Evolutionary conservation across 2,888 invertebrate genomes (phyloP).

Genomic region (Dicyrtoma fusca): DNA sequence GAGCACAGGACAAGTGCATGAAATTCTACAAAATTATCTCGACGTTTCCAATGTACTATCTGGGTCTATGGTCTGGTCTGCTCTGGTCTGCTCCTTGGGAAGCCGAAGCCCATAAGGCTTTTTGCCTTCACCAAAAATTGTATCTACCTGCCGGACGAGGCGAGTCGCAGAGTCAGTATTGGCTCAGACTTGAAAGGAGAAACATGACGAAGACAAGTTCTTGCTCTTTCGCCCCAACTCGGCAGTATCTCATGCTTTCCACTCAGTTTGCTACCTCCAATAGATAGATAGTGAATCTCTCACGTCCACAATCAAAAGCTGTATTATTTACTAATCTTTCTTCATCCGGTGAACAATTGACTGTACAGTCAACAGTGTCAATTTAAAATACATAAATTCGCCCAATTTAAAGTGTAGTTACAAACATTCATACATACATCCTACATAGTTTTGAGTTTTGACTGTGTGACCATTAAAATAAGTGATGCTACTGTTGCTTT

Average conservation of each 20-base stretch:
- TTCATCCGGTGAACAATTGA: neutral
- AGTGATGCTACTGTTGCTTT: no score
- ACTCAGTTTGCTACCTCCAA: constrained; percentile 11
- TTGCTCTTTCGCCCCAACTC: constrained; percentile 29
- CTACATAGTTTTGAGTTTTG: no score
- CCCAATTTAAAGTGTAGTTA: no score
- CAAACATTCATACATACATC: no score
- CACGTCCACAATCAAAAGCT: neutral
- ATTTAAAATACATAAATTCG: no score
- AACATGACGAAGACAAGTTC: constrained; percentile 35
- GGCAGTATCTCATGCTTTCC: constrained; percentile 35
- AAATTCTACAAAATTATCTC: no score
- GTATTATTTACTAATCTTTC: no score
- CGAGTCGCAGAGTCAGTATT: constrained; percentile 40
- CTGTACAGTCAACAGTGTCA: neutral
- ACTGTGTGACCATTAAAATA: no score
- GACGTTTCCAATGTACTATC: no score
- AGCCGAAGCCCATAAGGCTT: neutral
- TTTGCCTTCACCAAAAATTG: constrained; percentile 1
- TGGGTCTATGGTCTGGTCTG: no score
- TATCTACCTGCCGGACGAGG: neutral
- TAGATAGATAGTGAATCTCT: constrained; percentile 16
- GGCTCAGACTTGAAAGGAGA: constrained; percentile 41
- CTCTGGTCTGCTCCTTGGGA: constrained; percentile 5
- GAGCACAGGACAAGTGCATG: no score